These are phyloP conservation scores for Trogon surrucura DNA, from an alignment of 2,113 vertebrate genomes.

Conservation along the genomic window DNA sequence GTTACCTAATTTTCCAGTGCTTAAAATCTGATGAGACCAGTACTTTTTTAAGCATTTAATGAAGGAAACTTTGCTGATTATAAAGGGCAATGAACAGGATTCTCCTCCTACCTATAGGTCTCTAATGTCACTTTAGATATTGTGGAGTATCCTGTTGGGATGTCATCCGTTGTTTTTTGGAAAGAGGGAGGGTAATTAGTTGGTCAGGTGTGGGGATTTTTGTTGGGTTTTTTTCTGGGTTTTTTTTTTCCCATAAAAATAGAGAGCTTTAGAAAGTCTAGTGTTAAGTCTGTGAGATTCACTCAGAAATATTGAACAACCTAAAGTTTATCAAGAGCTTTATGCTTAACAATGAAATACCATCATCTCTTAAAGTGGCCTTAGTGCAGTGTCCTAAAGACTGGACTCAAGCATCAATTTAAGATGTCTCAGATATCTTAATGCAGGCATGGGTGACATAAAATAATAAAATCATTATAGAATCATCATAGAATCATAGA, in stretches of 20 bases:
- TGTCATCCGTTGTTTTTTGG: background rate
- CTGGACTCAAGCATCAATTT: background rate
- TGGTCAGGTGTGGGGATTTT: background rate
- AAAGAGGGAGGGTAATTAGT: fast-evolving
- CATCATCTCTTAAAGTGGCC: background rate
- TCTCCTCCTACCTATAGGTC: background rate
- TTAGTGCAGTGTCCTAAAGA: background rate
- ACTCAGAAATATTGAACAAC: background rate
- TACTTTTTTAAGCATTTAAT: background rate
- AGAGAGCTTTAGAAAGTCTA: background rate
- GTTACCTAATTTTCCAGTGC: background rate
- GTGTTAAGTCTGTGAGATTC: background rate
- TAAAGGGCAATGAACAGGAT: background rate
- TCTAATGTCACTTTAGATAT: background rate
- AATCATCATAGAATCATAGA: no score
- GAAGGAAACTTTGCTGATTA: background rate
- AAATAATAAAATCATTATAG: no score
- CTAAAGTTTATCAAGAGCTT: background rate
- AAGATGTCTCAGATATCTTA: background rate
- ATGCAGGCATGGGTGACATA: background rate
- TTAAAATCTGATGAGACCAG: background rate
- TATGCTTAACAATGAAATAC: background rate
- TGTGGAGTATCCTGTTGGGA: background rate
- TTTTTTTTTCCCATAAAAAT: background rate
- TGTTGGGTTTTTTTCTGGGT: background rate